Percentiles rank a stretch among this genome's conserved stretches.
phyloP scores from a whole-genome alignment of 2,888 invertebrate species.

The Notodonta dromedarius region DNA sequence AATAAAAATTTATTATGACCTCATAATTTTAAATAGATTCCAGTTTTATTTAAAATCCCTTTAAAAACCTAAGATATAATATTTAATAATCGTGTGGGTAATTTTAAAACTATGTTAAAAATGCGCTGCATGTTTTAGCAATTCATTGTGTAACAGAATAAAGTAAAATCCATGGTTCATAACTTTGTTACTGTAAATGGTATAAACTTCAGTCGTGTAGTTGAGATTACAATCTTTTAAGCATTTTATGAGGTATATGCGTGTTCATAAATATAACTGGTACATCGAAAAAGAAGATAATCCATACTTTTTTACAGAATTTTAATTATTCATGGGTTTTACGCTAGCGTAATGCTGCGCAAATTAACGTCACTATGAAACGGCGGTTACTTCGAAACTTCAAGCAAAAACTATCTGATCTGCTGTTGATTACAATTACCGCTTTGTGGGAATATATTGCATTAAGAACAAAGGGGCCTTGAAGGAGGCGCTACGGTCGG shows the following conservation, averaged over 20 bases:
- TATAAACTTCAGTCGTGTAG: neutral
- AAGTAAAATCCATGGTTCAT: neutral
- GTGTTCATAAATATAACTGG: constrained; percentile 21
- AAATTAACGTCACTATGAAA: constrained; percentile 16
- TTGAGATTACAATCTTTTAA: neutral
- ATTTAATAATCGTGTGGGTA: neutral
- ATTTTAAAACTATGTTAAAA: neutral
- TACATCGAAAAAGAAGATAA: constrained; percentile 18
- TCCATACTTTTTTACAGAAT: constrained; percentile 14
- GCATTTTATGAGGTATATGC: constrained; percentile 10
- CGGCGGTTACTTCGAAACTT: constrained; percentile 54
- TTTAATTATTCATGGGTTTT: constrained; percentile 16
- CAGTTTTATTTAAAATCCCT: neutral
- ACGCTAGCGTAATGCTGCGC: constrained; percentile 3
- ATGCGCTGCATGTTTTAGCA: neutral
- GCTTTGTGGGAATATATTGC: constrained; percentile 74
- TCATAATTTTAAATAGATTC: neutral
- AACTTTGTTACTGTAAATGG: neutral
- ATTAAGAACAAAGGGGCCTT: constrained; percentile 74
- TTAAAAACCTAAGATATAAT: neutral
- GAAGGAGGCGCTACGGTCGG: constrained; percentile 61
- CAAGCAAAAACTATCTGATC: constrained; percentile 65
- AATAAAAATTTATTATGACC: neutral
- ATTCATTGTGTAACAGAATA: neutral
- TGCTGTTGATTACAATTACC: constrained; percentile 68